A percentile compares a stretch with the other conserved stretches of the same genome.
phyloP scores from a whole-genome alignment of 2,888 invertebrate genomes.

The Boloria selene region DNA sequence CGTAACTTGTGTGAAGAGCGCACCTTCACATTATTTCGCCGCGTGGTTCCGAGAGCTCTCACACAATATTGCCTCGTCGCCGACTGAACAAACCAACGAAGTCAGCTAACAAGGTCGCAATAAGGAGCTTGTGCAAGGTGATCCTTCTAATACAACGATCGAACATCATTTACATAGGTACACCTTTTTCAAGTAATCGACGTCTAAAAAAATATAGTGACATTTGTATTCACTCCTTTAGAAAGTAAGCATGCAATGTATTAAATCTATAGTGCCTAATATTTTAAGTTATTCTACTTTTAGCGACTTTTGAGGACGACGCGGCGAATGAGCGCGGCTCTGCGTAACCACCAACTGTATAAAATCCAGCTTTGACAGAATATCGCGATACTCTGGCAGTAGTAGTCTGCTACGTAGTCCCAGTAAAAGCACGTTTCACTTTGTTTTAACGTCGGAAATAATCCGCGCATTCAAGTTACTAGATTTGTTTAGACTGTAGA shows the following conservation, averaged over 20 bases:
- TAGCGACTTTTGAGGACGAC: too few relatives aligned
- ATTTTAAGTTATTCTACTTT: too few relatives aligned
- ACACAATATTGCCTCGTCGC: background rate
- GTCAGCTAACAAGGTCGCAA: conserved; percentile 13
- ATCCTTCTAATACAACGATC: background rate
- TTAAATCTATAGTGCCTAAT: too few relatives aligned
- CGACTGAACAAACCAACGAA: conserved; percentile 5
- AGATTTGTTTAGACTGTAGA: background rate
- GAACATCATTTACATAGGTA: background rate
- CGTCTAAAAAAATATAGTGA: too few relatives aligned
- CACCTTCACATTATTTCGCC: too few relatives aligned
- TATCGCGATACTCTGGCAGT: conserved; percentile 6
- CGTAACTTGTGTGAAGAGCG: too few relatives aligned
- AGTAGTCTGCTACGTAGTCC: conserved; percentile 9
- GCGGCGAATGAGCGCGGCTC: too few relatives aligned
- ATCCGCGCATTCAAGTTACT: background rate
- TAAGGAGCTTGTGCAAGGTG: background rate
- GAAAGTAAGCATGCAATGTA: too few relatives aligned
- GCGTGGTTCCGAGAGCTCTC: background rate
- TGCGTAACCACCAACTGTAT: background rate
- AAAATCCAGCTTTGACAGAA: background rate
- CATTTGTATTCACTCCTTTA: too few relatives aligned
- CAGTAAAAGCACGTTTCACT: conserved; percentile 4
- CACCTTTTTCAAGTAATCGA: background rate
- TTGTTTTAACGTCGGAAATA: conserved; percentile 1